phyloP scores from a whole-genome alignment of 1,140 invertebrate genomes.

The Streblospio benedicti region DNA sequence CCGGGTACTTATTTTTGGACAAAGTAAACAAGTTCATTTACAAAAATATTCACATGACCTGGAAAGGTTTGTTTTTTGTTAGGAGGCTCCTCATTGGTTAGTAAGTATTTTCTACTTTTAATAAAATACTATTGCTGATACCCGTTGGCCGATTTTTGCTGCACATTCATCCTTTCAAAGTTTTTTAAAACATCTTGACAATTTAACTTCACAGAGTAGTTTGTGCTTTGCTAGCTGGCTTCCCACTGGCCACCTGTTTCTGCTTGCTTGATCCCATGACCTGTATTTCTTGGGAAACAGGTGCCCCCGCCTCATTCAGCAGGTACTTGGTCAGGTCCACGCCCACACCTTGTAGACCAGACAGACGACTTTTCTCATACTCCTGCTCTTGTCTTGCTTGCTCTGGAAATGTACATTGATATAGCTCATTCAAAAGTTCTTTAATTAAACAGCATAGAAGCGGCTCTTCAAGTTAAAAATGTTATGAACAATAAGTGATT shows the following conservation, averaged over 20 bases:
- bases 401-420: conserved; percentile 21
- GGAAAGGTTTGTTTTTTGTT: too few relatives aligned
- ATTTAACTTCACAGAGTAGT: too few relatives aligned
- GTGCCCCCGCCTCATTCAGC: conserved; percentile 10
- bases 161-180: too few relatives aligned
- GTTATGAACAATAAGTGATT: background rate
- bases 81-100: too few relatives aligned
- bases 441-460: background rate
- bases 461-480: background rate
- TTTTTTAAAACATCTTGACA: too few relatives aligned
- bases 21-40: too few relatives aligned
- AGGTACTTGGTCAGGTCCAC: conserved; percentile 33
- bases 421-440: background rate
- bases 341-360: conserved; percentile 19
- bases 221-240: too few relatives aligned
- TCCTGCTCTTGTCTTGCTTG: conserved; percentile 21
- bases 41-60: too few relatives aligned
- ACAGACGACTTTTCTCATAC: conserved; percentile 18
- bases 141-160: too few relatives aligned
- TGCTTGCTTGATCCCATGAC: background rate
- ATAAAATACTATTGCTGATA: too few relatives aligned
- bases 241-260: background rate
- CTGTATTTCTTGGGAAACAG: conserved; percentile 20
- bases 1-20: too few relatives aligned
- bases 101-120: too few relatives aligned